Percentiles rank a stretch among this genome's conserved stretches.
These are phyloP conservation scores for Muntiacus reevesi DNA, from an alignment of 2,113 vertebrate species.

Conservation along the genomic window DNA sequence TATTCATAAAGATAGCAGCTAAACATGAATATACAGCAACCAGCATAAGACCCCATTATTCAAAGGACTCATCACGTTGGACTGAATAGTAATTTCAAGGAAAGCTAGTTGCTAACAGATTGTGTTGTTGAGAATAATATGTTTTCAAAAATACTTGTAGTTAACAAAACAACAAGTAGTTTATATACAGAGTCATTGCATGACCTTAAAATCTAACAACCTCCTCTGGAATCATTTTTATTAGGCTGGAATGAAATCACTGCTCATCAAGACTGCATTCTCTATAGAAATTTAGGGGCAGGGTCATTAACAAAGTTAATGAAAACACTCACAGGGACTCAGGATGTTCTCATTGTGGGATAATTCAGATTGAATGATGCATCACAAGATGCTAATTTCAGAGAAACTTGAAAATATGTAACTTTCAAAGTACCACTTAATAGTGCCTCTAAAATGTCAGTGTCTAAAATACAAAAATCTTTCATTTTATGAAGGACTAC, in stretches of 20 bases:
- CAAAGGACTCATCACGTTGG: background rate
- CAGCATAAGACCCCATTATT: background rate
- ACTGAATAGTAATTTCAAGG: background rate
- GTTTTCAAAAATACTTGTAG: background rate
- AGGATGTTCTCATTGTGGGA: background rate
- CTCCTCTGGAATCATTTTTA: background rate
- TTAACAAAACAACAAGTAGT: background rate
- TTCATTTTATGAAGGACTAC: background rate
- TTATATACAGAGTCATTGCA: background rate
- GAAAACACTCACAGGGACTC: background rate
- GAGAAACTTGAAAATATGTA: background rate
- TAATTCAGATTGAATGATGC: background rate
- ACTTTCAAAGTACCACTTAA: background rate
- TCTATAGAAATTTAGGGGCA: background rate
- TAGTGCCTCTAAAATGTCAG: background rate
- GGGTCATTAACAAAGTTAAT: slow-evolving; percentile 44
- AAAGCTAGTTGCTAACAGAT: background rate
- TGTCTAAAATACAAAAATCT: background rate
- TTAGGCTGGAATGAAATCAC: background rate
- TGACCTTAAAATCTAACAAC: background rate
- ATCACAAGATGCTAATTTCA: background rate
- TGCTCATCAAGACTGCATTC: background rate
- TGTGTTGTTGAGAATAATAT: background rate
- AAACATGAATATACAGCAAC: background rate
- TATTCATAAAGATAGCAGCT: background rate